phyloP scores from a whole-genome alignment of 2,888 invertebrate genomes.

The Cataglyphis cursor region DNA sequence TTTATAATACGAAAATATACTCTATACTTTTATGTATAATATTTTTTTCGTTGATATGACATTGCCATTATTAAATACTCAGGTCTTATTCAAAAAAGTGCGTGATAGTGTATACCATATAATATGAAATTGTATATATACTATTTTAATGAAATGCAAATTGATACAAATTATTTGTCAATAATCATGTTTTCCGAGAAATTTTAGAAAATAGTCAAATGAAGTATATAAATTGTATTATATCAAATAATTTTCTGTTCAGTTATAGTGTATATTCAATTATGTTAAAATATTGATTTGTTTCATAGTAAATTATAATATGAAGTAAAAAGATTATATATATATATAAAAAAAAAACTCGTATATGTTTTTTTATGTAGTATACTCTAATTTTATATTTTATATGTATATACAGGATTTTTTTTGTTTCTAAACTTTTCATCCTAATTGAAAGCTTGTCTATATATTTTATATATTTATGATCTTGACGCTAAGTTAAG shows the following conservation, averaged over 20 bases:
- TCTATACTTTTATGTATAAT: not conserved
- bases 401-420: not conserved
- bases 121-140: slow-evolving; percentile 23
- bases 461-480: too few species aligned
- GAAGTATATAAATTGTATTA: not conserved
- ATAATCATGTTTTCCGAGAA: slow-evolving; percentile 14
- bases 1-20: slow-evolving; percentile 14
- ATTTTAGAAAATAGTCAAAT: not conserved
- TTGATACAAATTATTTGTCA: slow-evolving; percentile 11
- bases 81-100: not conserved
- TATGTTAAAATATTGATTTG: not conserved
- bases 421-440: not conserved
- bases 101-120: not conserved
- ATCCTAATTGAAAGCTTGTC: not conserved
- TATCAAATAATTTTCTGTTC: not conserved
- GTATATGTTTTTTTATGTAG: not conserved
- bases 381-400: not conserved
- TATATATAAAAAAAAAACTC: not conserved
- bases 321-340: not conserved
- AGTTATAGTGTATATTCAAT: not conserved
- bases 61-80: slow-evolving; percentile 24
- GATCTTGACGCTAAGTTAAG: too few species aligned
- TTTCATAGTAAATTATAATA: not conserved
- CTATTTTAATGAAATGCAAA: not conserved
- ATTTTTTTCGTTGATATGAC: not conserved